Conservation (phyloP, 2,113 vertebrate genomes). For the Hemiscyllium ocellatum region DNA sequence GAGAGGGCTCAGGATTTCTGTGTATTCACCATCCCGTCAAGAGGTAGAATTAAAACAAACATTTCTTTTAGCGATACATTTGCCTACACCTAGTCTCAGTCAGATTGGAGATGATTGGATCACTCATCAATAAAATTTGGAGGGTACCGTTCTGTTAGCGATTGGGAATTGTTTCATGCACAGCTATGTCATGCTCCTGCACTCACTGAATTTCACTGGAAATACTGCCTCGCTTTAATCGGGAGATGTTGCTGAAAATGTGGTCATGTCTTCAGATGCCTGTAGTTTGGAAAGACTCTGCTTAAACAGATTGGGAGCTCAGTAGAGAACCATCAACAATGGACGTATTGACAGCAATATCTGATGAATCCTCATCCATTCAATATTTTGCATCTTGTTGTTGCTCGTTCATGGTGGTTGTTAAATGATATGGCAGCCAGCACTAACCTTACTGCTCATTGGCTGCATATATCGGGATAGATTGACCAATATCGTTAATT, state of each 20-base stretch:
- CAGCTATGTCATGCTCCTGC: background rate
- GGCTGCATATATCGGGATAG: background rate
- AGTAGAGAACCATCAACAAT: background rate
- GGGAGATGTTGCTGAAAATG: background rate
- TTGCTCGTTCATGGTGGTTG: background rate
- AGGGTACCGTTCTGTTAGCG: background rate
- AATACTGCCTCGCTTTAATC: background rate
- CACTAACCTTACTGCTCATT: background rate
- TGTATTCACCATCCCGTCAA: background rate
- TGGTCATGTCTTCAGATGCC: background rate
- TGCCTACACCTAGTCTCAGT: background rate
- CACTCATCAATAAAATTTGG: background rate
- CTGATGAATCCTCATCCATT: background rate
- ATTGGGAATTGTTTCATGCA: background rate
- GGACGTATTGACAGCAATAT: too few relatives aligned
- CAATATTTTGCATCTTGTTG: background rate
- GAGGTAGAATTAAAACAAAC: background rate
- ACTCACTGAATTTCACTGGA: background rate
- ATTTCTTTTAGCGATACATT: too few relatives aligned
- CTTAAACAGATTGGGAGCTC: background rate
- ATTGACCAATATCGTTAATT: background rate
- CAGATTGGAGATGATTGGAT: background rate
- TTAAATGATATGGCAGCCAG: background rate
- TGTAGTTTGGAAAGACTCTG: background rate
- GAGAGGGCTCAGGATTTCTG: background rate